Percentiles rank a stretch among this genome's conserved stretches.
Conservation (phyloP, 2,113 vertebrate species). For the Indicator maculatus region DNA sequence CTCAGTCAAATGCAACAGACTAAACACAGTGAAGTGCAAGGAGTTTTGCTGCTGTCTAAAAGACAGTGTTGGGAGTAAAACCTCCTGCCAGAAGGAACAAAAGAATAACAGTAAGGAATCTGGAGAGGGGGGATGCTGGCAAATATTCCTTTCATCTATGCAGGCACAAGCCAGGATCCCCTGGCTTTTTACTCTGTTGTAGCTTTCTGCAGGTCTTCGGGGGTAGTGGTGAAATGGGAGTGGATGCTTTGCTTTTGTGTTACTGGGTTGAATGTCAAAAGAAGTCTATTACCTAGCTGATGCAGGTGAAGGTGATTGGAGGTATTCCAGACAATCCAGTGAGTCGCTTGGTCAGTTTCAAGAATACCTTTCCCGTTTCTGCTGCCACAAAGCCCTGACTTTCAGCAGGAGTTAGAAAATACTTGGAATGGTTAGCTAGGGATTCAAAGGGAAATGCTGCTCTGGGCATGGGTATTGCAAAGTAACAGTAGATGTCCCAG, state of each 20-base stretch:
- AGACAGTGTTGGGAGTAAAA: background rate
- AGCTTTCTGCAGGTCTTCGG: background rate
- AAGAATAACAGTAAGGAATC: background rate
- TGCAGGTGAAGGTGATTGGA: background rate
- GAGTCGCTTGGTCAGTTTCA: background rate
- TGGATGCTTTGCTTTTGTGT: background rate
- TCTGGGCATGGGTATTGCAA: background rate
- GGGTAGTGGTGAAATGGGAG: background rate
- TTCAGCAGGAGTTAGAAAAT: background rate
- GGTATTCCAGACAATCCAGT: background rate
- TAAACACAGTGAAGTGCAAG: background rate
- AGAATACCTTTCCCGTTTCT: background rate
- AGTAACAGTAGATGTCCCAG: background rate
- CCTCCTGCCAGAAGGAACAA: background rate
- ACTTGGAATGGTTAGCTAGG: background rate
- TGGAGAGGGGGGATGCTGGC: background rate
- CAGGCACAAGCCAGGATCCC: background rate
- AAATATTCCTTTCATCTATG: constrained; percentile 34
- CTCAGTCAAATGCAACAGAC: constrained; percentile 22
- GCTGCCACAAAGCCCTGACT: background rate
- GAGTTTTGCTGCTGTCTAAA: background rate
- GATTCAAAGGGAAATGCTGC: background rate
- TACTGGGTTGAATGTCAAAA: background rate
- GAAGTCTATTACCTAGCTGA: background rate
- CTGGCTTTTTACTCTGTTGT: background rate